phyloP scores from a whole-genome alignment of 2,797 vertebrate species.

The Bovichtus variegatus region DNA sequence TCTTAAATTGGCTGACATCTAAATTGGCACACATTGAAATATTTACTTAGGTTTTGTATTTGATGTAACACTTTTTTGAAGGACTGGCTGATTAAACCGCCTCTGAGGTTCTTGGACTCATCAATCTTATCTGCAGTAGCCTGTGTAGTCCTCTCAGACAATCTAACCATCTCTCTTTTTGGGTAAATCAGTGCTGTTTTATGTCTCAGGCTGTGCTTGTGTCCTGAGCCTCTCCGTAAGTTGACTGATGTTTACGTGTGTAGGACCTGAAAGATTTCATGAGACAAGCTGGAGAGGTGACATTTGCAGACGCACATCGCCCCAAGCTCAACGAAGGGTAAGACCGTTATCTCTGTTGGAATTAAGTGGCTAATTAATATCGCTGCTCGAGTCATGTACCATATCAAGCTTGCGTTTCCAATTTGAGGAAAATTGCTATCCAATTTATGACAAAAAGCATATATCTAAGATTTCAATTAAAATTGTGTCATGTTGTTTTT shows the following conservation, averaged over 20 bases:
- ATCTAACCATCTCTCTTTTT: constrained; percentile 78
- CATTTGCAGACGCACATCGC: constrained; percentile 97
- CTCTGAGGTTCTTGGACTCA: constrained; percentile 77
- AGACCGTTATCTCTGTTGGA: constrained; percentile 37
- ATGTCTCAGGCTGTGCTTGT: constrained; percentile 59
- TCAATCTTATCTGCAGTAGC: constrained; percentile 66
- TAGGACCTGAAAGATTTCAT: constrained; percentile 99
- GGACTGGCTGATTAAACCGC: constrained; percentile 18
- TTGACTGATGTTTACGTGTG: constrained; percentile 78
- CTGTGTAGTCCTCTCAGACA: constrained; percentile 73
- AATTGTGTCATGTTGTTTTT: not conserved
- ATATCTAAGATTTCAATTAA: not conserved
- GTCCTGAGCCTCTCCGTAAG: constrained; percentile 64
- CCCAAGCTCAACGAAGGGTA: constrained; percentile 98
- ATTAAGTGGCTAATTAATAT: not conserved
- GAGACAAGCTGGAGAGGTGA: constrained; percentile 99
- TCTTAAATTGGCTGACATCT: not conserved
- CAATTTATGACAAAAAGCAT: not conserved
- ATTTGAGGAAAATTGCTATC: not conserved
- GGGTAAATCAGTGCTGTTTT: constrained; percentile 67
- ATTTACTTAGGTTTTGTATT: not conserved
- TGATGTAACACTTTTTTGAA: not conserved
- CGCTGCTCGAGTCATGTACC: not conserved
- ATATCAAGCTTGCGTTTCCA: not conserved
- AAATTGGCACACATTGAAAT: constrained; percentile 15